A percentile compares a stretch with the other conserved stretches of the same genome.
These are phyloP conservation scores for Sula dactylatra DNA, from an alignment of 2,113 vertebrate genomes.

Conservation along the genomic window DNA sequence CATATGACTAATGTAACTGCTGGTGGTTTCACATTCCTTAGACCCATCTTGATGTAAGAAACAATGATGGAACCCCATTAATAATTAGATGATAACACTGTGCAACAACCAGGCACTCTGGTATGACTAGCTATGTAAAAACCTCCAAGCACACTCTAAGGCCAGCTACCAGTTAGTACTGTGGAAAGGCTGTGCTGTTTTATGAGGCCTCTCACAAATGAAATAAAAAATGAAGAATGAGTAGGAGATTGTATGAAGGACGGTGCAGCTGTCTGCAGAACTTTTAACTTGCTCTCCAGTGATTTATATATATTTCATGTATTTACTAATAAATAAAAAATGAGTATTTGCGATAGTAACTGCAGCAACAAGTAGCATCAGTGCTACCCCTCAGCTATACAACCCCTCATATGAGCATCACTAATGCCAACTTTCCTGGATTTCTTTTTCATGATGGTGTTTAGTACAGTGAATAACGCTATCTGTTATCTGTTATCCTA, in stretches of 20 bases:
- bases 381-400: not conserved
- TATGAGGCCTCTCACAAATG: not conserved
- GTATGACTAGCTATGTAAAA: not conserved
- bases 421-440: not conserved
- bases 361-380: conserved; percentile 50
- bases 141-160: not conserved
- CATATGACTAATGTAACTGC: not conserved
- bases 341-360: conserved; percentile 14
- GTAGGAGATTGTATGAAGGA: not conserved
- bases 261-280: conserved; percentile 14
- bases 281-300: conserved; percentile 33
- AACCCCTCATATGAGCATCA: not conserved
- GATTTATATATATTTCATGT: conserved; percentile 52
- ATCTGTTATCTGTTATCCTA: not conserved
- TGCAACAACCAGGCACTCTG: not conserved
- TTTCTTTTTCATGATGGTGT: not conserved
- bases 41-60: not conserved
- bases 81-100: not conserved
- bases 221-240: conserved; percentile 34
- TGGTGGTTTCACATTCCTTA: not conserved
- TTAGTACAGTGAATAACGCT: not conserved
- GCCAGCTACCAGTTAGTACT: not conserved
- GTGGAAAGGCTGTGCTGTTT: not conserved
- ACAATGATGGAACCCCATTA: not conserved
- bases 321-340: conserved; percentile 63